Percentiles rank a stretch among this genome's conserved stretches.
Evolutionary conservation across 2,888 invertebrate genomes (phyloP).

Genomic region (Sarcophaga caerulescens): DNA sequence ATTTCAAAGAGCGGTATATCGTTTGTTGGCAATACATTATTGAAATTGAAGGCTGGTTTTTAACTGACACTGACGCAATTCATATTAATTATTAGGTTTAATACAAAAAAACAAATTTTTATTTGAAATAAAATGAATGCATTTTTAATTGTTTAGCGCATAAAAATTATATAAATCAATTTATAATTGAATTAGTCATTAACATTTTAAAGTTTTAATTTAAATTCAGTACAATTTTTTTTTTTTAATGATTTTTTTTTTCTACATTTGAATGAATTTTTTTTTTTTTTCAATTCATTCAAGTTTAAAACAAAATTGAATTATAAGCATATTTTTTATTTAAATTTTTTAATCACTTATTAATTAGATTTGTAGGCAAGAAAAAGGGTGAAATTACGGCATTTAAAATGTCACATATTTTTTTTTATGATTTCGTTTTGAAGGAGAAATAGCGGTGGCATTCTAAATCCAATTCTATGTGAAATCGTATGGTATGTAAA

Average conservation of each 20-base stretch:
- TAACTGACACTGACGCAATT: neutral
- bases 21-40: neutral
- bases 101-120: neutral
- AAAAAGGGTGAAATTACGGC: neutral
- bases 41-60: neutral
- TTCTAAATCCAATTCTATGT: no score
- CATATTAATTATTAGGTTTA: constrained; percentile 10
- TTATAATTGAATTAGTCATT: constrained; percentile 22
- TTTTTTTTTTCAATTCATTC: no score
- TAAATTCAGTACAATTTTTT: neutral
- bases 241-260: neutral
- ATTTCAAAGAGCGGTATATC: neutral
- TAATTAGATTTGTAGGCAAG: neutral
- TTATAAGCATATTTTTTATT: neutral
- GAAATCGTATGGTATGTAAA: no score
- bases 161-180: constrained; percentile 7
- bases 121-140: neutral
- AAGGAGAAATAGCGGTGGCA: no score
- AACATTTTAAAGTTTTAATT: constrained; percentile 2
- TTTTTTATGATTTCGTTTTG: neutral
- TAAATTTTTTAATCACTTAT: neutral
- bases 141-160: neutral
- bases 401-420: neutral
- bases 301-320: no score
- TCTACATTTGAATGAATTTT: no score